A percentile compares a stretch with the other conserved stretches of the same genome.
Conservation (phyloP, 2,888 invertebrate genomes). For the Microplitis manilae region DNA sequence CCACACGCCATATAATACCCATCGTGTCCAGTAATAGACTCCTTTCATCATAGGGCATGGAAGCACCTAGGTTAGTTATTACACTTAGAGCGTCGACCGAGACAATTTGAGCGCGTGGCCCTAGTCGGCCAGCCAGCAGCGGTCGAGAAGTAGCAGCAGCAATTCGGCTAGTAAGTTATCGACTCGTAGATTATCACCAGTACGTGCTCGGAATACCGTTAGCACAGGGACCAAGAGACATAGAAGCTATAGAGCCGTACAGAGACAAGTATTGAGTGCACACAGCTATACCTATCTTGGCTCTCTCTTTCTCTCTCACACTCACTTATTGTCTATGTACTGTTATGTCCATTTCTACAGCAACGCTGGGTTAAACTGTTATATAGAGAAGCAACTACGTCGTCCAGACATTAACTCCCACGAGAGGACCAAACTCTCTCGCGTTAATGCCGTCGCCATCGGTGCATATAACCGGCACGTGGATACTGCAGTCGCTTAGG, state of each 20-base stretch:
- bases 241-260: conserved; percentile 18
- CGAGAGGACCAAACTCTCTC: conserved; percentile 39
- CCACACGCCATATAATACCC: conserved; percentile 16
- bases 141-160: conserved; percentile 23
- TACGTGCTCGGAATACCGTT: conserved; percentile 52
- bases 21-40: conserved; percentile 44
- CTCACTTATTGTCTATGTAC: not conserved
- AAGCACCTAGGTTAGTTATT: conserved; percentile 40
- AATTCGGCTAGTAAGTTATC: conserved; percentile 54
- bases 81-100: conserved; percentile 38
- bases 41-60: conserved; percentile 37
- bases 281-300: conserved; percentile 28
- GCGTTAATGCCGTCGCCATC: conserved; percentile 45
- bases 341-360: conserved; percentile 40
- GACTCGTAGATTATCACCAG: conserved; percentile 54
- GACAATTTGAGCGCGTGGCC: conserved; percentile 50
- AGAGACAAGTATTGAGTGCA: conserved; percentile 25
- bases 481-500: conserved; percentile 16
- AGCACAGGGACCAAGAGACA: conserved; percentile 37
- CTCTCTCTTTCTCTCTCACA: not conserved
- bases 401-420: conserved; percentile 35
- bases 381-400: conserved; percentile 8
- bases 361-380: not conserved
- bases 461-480: conserved; percentile 37
- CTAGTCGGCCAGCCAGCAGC: conserved; percentile 22